Base-by-base conservation (phyloP, 2,113 vertebrate species). In the Anoplopoma fimbria region DNA sequence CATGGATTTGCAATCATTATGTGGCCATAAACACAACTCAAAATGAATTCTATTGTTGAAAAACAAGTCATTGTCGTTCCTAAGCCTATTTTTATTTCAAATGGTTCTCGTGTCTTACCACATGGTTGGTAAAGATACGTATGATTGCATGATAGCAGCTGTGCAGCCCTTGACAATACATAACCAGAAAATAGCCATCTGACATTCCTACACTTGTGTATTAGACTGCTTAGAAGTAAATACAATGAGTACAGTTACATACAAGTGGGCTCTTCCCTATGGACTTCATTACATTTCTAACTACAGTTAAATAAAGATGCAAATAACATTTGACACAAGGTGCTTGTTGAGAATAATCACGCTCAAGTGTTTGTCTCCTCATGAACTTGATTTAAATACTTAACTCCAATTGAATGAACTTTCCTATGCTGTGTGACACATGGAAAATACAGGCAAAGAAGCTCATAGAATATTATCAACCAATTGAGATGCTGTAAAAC, bases 361-460 rank as follows among this genome's bases (percentile, higher is more conserved):
- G 10, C 31, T 69, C 58, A 58, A 83, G 27, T 63, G 33, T 60
- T 53, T 76, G 84, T 47, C 29, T 85, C 40, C 27, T 51, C 34
- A 4, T 80, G 53, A 89, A 79, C 75, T 77, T 61, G 17, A 83
- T 81, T 82, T 71, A 58, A 81, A 86, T 88, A 62, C 72, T 74
- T 71, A 55, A 87, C 75, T 69, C 33, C 45, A 38, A 33, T 23
- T 75, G 40, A 77, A 77, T 55, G 23, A 85, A 64, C 77, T 77
- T 31, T 55, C 47, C 27, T 45, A 2, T 40, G 40, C 34, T 49
- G n/a, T n/a, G 17, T 51, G 62, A 45, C 62, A 62, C 68, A 23
- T 2, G 13, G 36, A 29, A 63, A 69, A 74, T 49, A 60, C n/a
- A 38, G 25, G 13, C n/a, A 74, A 51, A 67, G 23, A 69, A 57